Conservation (phyloP, 2,888 invertebrate genomes). For the Drosophila testacea region DNA sequence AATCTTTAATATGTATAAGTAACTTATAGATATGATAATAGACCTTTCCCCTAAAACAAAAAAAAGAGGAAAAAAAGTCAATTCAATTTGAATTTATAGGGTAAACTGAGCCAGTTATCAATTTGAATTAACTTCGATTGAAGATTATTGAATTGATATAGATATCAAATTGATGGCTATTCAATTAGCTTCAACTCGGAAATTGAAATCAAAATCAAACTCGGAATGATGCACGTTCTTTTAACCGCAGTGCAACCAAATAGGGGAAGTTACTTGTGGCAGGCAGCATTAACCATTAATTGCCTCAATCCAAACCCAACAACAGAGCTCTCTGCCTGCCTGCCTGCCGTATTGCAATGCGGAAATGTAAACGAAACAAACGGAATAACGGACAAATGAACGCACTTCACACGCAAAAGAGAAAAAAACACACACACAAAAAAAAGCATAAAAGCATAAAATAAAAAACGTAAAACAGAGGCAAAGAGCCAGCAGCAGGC, state of each 20-base stretch:
- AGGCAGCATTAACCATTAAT: slow-evolving; percentile 4
- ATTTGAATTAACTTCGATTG: slow-evolving; percentile 25
- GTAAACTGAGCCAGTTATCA: slow-evolving; percentile 5
- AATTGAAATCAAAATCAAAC: too few relatives aligned
- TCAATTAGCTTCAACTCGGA: slow-evolving; percentile 46
- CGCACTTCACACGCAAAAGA: slow-evolving; percentile 70
- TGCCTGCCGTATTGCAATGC: slow-evolving; percentile 47
- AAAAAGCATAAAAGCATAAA: background rate
- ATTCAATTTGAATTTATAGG: slow-evolving; percentile 27
- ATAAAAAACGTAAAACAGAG: slow-evolving; percentile 10
- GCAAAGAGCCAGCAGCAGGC: background rate
- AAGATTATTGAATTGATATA: slow-evolving; percentile 57
- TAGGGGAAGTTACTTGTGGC: slow-evolving; percentile 15
- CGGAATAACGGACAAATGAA: slow-evolving; percentile 55
- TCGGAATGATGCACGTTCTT: slow-evolving; percentile 38
- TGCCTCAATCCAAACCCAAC: slow-evolving; percentile 4
- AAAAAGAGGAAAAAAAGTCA: background rate
- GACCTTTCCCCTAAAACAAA: background rate
- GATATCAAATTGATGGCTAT: slow-evolving; percentile 64
- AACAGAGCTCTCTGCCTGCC: background rate
- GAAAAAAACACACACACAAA: slow-evolving; percentile 1
- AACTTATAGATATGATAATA: slow-evolving; percentile 3
- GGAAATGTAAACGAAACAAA: slow-evolving; percentile 67
- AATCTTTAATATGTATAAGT: background rate
- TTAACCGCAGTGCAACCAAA: slow-evolving; percentile 8